These are phyloP conservation scores for Neoscelio sp. DNA, from an alignment of 2,888 invertebrate genomes.

Conservation along the genomic window DNA sequence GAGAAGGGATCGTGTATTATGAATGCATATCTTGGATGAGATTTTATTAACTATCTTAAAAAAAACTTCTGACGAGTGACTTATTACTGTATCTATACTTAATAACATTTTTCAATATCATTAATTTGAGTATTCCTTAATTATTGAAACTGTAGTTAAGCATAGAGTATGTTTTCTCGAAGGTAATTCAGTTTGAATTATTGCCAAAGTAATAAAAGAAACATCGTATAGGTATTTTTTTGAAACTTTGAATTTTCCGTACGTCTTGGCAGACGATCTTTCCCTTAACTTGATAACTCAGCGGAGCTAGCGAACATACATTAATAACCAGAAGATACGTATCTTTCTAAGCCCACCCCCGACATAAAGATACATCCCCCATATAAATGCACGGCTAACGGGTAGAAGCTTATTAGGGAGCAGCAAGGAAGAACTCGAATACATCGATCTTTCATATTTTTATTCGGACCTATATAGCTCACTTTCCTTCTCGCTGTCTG, in stretches of 20 bases:
- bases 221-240: slow-evolving; percentile 74
- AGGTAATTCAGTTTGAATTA: slow-evolving; percentile 31
- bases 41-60: too few species aligned
- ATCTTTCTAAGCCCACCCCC: slow-evolving; percentile 76
- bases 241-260: slow-evolving; percentile 75
- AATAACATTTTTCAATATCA: too few species aligned
- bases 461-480: slow-evolving; percentile 45
- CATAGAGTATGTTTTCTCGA: too few species aligned
- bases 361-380: slow-evolving; percentile 75
- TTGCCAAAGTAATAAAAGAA: slow-evolving; percentile 72
- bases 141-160: too few species aligned
- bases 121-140: too few species aligned
- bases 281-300: slow-evolving; percentile 68
- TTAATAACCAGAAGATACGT: slow-evolving; percentile 81
- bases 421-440: slow-evolving; percentile 72
- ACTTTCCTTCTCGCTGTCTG: slow-evolving; percentile 36
- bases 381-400: slow-evolving; percentile 81
- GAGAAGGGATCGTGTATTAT: slow-evolving; percentile 74
- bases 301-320: slow-evolving; percentile 79
- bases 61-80: too few species aligned
- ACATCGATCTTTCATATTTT: slow-evolving; percentile 68
- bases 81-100: too few species aligned
- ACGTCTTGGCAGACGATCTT: slow-evolving; percentile 75
- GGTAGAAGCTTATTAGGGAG: slow-evolving; percentile 76
- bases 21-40: slow-evolving; percentile 81